Evolutionary conservation across 2,888 invertebrate genomes (phyloP), one percentile per base, ranked within the genome.

Genomic region (Nymphalis urticae): DNA sequence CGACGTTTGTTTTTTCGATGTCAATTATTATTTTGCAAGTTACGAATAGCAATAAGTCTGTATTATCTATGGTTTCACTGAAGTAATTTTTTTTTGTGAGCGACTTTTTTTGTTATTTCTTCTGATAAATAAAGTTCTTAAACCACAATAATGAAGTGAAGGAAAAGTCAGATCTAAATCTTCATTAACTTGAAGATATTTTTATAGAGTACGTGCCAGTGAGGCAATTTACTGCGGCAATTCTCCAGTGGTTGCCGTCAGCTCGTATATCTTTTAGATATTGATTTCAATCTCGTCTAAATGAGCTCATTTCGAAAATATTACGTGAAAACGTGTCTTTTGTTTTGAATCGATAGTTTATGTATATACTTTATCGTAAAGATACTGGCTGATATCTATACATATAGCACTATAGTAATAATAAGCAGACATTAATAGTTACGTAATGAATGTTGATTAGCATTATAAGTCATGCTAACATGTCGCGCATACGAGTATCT

Each of bases 251-350:
- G 67, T 62, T 58, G 24, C 64, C 47, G 67, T 67, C 58, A 58
- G 48, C 42, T 68, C 70, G 64, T 70, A 62, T 70, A 68, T 70
- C 64, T 64, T 64, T 42, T 48, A 58, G 67, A 64, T 70, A 64
- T 70, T 67, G 70, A 67, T 62, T 67, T 64, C 70, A 68, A 68
- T 67, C 67, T 67, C 56, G 64, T 64, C 24, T 68, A 64, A 62
- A 61, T 61, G 64, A 67, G 62, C 59, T 62, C 58, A 68, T 68
- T 50, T 62, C 62, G 48, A 53, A 62, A 62, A 67, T 56, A 67
- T 67, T 53, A 61, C 51, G 62, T 19, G 62, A 62, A 56, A 24
- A 62, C 66, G 66, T 67, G 66, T 62, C 56, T 62, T 58, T 36
- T 62, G 48, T 42, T 56, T 67, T 66, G 21, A 54, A 66, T 62